A percentile compares a stretch with the other conserved stretches of the same genome.
Conservation (phyloP, 1,140 invertebrate genomes). For the Olivierus martensii region DNA sequence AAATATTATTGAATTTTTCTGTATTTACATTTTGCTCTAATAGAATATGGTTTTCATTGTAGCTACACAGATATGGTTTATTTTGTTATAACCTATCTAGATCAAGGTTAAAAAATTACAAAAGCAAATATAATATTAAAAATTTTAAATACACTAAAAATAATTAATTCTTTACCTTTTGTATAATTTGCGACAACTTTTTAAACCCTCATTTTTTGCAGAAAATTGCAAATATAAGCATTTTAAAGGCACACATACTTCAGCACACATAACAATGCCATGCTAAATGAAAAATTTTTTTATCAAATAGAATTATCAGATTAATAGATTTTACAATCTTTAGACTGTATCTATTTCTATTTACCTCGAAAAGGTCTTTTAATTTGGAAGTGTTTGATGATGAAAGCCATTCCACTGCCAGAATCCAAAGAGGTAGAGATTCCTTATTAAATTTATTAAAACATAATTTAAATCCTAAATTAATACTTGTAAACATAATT, state of each 20-base stretch:
- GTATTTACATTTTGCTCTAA: no score
- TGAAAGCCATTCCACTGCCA: conserved; percentile 8
- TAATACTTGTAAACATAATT: no score
- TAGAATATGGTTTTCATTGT: no score
- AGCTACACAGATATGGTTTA: no score
- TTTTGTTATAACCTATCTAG: no score
- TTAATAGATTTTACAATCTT: no score
- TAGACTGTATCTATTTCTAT: not conserved
- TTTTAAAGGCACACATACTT: conserved; percentile 2
- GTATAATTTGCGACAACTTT: not conserved
- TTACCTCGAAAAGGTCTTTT: conserved; percentile 9
- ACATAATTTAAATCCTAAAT: no score
- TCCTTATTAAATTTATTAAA: conserved; percentile 4
- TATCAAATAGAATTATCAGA: not conserved
- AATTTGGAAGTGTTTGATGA: not conserved
- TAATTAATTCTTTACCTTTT: conserved; percentile 14
- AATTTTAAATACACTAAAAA: no score
- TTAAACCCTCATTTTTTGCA: not conserved
- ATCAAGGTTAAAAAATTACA: no score
- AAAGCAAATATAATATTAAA: no score
- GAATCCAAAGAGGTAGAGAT: conserved; percentile 1
- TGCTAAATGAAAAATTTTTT: conserved; percentile 1
- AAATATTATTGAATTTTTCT: no score
- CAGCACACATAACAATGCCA: not conserved
- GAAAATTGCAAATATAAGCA: conserved; percentile 7